A percentile compares a stretch with the other conserved stretches of the same genome.
phyloP scores from a whole-genome alignment of 2,113 vertebrate species.

The Tetraodon nigroviridis region DNA sequence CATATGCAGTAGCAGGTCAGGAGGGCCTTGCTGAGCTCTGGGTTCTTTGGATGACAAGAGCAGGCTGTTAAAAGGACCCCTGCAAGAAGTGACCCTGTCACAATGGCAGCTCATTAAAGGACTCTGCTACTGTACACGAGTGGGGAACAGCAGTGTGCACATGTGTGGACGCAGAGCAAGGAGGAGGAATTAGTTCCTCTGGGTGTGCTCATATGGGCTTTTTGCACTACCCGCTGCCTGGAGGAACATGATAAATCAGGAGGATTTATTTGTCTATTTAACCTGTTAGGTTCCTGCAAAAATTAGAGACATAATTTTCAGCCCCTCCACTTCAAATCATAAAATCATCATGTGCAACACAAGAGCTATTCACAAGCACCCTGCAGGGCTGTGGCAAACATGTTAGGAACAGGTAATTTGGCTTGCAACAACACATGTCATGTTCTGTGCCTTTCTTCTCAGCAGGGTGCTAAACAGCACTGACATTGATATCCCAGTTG shows the following conservation, averaged over 20 bases:
- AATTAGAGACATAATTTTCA: too few species aligned
- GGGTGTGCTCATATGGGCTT: background rate
- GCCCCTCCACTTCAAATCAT: conserved; percentile 3
- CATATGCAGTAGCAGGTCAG: background rate
- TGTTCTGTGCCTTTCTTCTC: conserved; percentile 32
- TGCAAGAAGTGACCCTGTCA: conserved; percentile 4
- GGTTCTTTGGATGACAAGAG: conserved; percentile 25
- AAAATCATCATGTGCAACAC: conserved; percentile 39
- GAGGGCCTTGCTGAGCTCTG: conserved; percentile 4
- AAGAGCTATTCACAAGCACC: conserved; percentile 39
- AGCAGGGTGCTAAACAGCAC: conserved; percentile 14
- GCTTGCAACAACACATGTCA: conserved; percentile 8
- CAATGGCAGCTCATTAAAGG: conserved; percentile 40
- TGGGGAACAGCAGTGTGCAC: conserved; percentile 5
- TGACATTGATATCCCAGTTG: conserved; percentile 21
- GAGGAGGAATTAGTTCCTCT: background rate
- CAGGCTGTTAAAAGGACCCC: background rate
- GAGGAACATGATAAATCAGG: conserved; percentile 14
- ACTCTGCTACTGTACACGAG: conserved; percentile 11
- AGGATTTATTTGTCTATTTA: background rate
- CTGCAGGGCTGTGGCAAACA: background rate
- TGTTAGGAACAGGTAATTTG: conserved; percentile 12
- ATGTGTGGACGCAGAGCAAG: conserved; percentile 2
- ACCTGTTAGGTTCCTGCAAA: too few species aligned
- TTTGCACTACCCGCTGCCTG: background rate